phyloP scores from a whole-genome alignment of 2,888 invertebrate species.

The Caenorhabditis sp. region DNA sequence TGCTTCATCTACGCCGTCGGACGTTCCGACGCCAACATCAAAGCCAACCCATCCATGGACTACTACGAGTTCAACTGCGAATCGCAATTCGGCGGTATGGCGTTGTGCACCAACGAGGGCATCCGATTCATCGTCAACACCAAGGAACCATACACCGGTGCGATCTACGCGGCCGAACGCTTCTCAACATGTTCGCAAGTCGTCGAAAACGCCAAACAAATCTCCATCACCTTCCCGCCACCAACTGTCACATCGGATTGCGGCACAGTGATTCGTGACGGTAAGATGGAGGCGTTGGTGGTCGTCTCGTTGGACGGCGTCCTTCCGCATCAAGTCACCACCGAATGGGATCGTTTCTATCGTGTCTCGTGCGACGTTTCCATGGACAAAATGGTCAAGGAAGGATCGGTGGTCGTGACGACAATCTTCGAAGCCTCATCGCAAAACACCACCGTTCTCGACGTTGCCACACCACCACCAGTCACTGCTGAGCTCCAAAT shows the following conservation, averaged over 20 bases:
- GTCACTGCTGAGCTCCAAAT: slow-evolving; percentile 69
- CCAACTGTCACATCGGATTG: slow-evolving; percentile 70
- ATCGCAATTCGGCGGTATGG: slow-evolving; percentile 71
- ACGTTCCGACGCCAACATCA: slow-evolving; percentile 64
- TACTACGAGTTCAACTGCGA: slow-evolving; percentile 72
- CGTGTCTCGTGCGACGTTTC: slow-evolving; percentile 70
- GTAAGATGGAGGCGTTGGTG: slow-evolving; percentile 71
- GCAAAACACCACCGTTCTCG: slow-evolving; percentile 66
- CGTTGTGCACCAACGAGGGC: slow-evolving; percentile 71
- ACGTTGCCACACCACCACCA: slow-evolving; percentile 70
- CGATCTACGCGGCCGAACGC: slow-evolving; percentile 71
- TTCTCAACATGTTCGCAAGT: slow-evolving; percentile 71
- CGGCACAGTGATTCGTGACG: slow-evolving; percentile 70
- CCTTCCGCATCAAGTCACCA: slow-evolving; percentile 71
- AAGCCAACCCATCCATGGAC: slow-evolving; percentile 69
- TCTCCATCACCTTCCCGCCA: slow-evolving; percentile 71
- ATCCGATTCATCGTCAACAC: slow-evolving; percentile 71
- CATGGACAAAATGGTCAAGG: slow-evolving; percentile 70
- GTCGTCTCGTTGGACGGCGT: slow-evolving; percentile 71
- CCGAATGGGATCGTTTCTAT: slow-evolving; percentile 71
- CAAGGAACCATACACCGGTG: slow-evolving; percentile 71
- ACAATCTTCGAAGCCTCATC: slow-evolving; percentile 69
- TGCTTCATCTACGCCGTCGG: slow-evolving; percentile 70
- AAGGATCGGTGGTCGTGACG: slow-evolving; percentile 71
- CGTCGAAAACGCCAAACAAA: slow-evolving; percentile 71